Evolutionary conservation across 1,140 invertebrate species (phyloP).

Genomic region (Aphelenchoides besseyi): DNA sequence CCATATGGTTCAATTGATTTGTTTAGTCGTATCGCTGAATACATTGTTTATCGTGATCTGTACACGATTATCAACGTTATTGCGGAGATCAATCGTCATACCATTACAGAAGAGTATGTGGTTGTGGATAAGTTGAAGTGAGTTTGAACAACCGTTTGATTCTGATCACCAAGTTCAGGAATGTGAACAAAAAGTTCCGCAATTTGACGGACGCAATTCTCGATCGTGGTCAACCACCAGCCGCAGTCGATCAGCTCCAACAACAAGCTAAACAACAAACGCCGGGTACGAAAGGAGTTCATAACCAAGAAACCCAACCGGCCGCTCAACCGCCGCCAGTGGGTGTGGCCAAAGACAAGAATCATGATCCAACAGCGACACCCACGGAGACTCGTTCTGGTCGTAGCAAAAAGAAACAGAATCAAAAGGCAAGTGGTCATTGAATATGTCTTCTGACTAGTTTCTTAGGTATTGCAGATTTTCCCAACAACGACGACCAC

Average conservation of each 20-base stretch:
- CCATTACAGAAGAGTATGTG: slow-evolving; percentile 1
- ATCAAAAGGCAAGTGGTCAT: too few relatives aligned
- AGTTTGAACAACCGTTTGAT: neutral
- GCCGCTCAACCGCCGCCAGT: too few relatives aligned
- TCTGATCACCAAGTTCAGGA: neutral
- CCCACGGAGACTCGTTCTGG: neutral
- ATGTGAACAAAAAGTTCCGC: neutral
- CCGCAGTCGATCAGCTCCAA: too few relatives aligned
- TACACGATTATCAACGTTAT: slow-evolving; percentile 14
- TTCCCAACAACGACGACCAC: too few relatives aligned
- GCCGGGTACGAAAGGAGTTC: too few relatives aligned
- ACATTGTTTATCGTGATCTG: slow-evolving; percentile 2
- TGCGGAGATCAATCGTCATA: slow-evolving; percentile 14
- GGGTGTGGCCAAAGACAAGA: neutral
- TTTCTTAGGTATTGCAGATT: too few relatives aligned
- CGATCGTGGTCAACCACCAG: too few relatives aligned
- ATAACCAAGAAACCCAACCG: too few relatives aligned
- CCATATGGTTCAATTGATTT: neutral
- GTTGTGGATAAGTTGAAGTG: neutral
- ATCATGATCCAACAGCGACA: neutral
- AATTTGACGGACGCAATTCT: neutral
- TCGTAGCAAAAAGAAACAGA: neutral
- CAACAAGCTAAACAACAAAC: too few relatives aligned
- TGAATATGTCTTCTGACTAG: too few relatives aligned
- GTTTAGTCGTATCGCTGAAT: neutral